Conservation (phyloP, 2,797 vertebrate species). For the Acanthis flammea region DNA sequence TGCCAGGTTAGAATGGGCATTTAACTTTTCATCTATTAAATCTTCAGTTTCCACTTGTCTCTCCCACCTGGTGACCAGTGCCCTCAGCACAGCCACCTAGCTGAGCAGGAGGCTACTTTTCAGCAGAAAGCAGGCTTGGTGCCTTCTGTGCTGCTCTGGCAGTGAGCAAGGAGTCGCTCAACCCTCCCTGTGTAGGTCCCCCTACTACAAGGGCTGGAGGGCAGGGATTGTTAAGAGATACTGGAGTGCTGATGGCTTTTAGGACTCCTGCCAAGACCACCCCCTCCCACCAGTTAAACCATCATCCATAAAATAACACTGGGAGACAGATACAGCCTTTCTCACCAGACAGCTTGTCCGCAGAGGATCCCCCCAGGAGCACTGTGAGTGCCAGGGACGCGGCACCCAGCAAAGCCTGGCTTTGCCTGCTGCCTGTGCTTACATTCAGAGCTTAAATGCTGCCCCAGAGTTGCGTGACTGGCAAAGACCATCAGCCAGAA, state of each 20-base stretch:
- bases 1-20: background rate
- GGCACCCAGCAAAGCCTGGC: background rate
- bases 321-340: background rate
- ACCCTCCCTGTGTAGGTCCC: fast-evolving
- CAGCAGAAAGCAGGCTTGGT: background rate
- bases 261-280: background rate
- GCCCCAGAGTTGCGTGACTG: background rate
- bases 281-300: background rate
- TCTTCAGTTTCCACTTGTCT: background rate
- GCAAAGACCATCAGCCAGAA: background rate
- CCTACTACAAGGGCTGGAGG: background rate
- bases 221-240: background rate
- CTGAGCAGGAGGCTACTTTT: background rate
- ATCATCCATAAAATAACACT: background rate
- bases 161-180: background rate
- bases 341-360: background rate
- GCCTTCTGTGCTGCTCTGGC: background rate
- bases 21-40: background rate
- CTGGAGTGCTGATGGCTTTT: background rate
- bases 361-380: fast-evolving
- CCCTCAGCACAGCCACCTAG: background rate
- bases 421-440: background rate
- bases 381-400: fast-evolving
- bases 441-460: background rate
- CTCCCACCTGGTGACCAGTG: background rate